Percentiles rank a stretch among this genome's conserved stretches.
These are phyloP conservation scores for Metaphire vulgaris DNA, from an alignment of 1,140 invertebrate genomes.

Conservation along the genomic window DNA sequence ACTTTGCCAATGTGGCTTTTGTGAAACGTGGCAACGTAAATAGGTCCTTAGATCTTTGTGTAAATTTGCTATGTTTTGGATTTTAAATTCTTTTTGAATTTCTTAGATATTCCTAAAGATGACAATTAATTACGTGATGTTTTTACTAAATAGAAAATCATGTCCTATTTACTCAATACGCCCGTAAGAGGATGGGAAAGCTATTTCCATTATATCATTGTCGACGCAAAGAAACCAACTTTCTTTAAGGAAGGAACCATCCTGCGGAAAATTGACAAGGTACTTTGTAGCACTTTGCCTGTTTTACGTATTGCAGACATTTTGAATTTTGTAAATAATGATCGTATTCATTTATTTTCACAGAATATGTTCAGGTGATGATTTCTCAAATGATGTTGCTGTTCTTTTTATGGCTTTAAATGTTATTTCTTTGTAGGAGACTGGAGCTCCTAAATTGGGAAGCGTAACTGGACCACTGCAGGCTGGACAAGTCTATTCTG, in stretches of 20 bases:
- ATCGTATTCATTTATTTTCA: too few relatives aligned
- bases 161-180: constrained; percentile 90
- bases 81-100: too few relatives aligned
- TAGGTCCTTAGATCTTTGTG: too few relatives aligned
- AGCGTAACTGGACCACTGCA: constrained; percentile 80
- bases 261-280: constrained; percentile 82
- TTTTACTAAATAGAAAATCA: constrained; percentile 61
- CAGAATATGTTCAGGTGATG: constrained; percentile 1
- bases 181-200: constrained; percentile 66
- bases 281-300: too few relatives aligned
- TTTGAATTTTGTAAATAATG: constrained; percentile 21
- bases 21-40: too few relatives aligned
- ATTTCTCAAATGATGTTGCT: too few relatives aligned
- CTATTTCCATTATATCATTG: constrained; percentile 95
- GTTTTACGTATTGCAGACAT: constrained; percentile 28
- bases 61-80: too few relatives aligned
- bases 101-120: too few relatives aligned
- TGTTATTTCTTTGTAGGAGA: too few relatives aligned
- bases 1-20: too few relatives aligned
- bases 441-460: constrained; percentile 76
- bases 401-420: too few relatives aligned
- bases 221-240: constrained; percentile 89
- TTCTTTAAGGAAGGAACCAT: constrained; percentile 97
- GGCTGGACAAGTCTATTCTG: constrained; percentile 63
- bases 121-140: too few relatives aligned